Evolutionary conservation across 2,797 vertebrate species (phyloP), one percentile per base, ranked within the genome.

Genomic region (Sardinella longiceps): DNA sequence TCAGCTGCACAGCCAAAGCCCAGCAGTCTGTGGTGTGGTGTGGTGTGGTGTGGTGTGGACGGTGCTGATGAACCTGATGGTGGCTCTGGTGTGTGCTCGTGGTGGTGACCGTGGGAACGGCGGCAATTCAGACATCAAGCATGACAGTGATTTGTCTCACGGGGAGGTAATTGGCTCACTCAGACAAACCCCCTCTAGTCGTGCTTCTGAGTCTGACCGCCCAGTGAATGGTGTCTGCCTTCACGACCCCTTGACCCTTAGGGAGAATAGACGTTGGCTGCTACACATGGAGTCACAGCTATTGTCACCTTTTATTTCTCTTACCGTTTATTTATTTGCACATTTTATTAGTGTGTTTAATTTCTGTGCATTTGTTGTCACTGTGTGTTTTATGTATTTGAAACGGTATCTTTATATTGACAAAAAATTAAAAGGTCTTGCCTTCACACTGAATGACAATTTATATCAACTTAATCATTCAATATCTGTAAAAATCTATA

Each of bases 181-280:
- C 93, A 95, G 94, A 94, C 94, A 88, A 89, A 87, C 90, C 91
- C 92, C 77, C 53, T 91, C 81, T 90, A 89, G 90, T 86, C 84
- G 82, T 90, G 90, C 91, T 90, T 84, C 81, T 87, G 89, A 84
- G 90, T 90, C 90, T 91, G 87, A 89, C 90, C 88, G 87, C 87
- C 87, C 88, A 92, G 91, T 91, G 92, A 94, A 92, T 89, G 86
- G 89, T 90, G 95, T 95, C 94, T 96, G 94, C 91, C 87, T 92
- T 25, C 4, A 63, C 92, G 94, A 94, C 93, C 94, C 94, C 87
- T 86, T 39, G 89, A 93, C 92, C 92, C 90, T 89, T 33, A 30
- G 25, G 85, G 89, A 90, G 93, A 91, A 91, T 92, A 91, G 90
- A 91, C 84, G 87, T 85, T 86, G 83, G 77, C 63, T 83, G 84